Percentiles rank a stretch among this genome's conserved stretches.
Conservation (phyloP, 2,113 vertebrate genomes). For the Mesitornis unicolor region DNA sequence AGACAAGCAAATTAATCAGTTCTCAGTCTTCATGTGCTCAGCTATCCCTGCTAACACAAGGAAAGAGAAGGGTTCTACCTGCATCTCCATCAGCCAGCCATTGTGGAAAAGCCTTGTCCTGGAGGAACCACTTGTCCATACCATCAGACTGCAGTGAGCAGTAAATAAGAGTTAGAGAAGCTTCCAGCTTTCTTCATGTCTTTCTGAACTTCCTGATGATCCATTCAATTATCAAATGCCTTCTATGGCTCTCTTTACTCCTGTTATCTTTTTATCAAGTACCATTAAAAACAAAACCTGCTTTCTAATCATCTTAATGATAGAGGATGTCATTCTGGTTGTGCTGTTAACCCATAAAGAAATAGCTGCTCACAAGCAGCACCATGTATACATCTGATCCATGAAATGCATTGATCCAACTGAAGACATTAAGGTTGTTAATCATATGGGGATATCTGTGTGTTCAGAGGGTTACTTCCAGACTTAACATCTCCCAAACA, state of each 20-base stretch:
- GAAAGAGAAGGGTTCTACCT: background rate
- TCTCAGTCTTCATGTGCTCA: background rate
- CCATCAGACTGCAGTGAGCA: background rate
- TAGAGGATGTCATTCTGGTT: background rate
- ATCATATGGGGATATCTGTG: background rate
- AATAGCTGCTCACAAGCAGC: background rate
- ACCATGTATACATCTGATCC: background rate
- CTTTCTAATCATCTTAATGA: background rate
- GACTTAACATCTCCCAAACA: background rate
- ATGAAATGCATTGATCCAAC: background rate
- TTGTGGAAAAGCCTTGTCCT: background rate
- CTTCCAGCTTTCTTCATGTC: background rate
- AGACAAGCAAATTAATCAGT: background rate
- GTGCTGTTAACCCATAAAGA: background rate
- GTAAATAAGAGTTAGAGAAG: background rate
- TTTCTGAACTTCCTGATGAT: background rate
- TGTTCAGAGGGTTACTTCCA: background rate
- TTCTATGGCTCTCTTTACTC: background rate
- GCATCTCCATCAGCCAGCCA: background rate
- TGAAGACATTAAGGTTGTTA: background rate
- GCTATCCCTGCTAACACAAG: background rate
- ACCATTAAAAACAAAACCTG: background rate
- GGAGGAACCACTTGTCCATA: background rate
- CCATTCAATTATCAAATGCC: background rate
- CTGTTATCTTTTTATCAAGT: background rate